Evolutionary conservation across 2,113 vertebrate genomes (phyloP).

Genomic region (human): GRCh38 chr20:42564001-42564500

Average conservation of each 20-base stretch:
- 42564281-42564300: background rate
- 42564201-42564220: background rate
- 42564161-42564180: background rate
- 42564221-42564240: background rate
- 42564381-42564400: background rate
- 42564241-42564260: background rate
- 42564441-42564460: background rate
- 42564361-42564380: background rate
- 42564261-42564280: background rate
- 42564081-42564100: background rate
- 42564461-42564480: no score
- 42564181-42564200: background rate
- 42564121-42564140: background rate
- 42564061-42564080: background rate
- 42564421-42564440: background rate
- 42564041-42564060: background rate
- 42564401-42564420: background rate
- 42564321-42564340: background rate
- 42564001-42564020: background rate
- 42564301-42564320: background rate
- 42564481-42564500: no score
- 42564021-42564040: background rate
- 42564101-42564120: fast-evolving
- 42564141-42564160: background rate
- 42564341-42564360: background rate